A percentile compares a stretch with the other conserved stretches of the same genome.
phyloP scores from a whole-genome alignment of 2,888 invertebrate genomes.

The Agrotis puta region DNA sequence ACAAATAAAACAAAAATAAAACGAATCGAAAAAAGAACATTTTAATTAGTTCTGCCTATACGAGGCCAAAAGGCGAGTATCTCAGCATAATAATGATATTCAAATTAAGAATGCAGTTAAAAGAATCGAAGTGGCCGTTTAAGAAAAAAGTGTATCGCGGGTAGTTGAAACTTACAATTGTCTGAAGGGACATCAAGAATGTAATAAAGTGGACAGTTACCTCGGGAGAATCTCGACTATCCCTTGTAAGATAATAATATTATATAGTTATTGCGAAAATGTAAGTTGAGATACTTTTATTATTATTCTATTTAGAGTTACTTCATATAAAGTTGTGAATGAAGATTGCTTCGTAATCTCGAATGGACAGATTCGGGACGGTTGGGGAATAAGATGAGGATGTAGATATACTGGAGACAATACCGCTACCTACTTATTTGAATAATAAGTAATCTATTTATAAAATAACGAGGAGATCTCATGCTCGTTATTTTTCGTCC shows the following conservation, averaged over 20 bases:
- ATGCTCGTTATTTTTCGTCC: background rate
- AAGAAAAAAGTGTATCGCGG: conserved; percentile 8
- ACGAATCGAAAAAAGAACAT: no score
- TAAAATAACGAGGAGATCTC: background rate
- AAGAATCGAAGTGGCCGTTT: conserved; percentile 5
- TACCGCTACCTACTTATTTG: no score
- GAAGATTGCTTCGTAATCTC: conserved; percentile 36
- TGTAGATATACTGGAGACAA: background rate
- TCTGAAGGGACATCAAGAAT: conserved; percentile 41
- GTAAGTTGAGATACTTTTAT: conserved; percentile 42
- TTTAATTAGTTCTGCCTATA: no score
- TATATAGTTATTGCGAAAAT: conserved; percentile 46
- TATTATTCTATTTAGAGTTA: conserved; percentile 46
- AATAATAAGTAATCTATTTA: no score
- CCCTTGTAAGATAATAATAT: conserved; percentile 37
- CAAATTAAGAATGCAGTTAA: background rate
- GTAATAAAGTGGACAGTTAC: conserved; percentile 46
- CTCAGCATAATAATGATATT: no score
- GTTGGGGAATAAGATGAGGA: conserved; percentile 7
- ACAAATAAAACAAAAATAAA: no score
- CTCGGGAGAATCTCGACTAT: conserved; percentile 27
- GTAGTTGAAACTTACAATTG: conserved; percentile 38
- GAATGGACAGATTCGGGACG: conserved; percentile 5
- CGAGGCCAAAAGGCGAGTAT: no score
- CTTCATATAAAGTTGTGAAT: conserved; percentile 29